Percentiles rank a stretch among this genome's conserved stretches.
phyloP scores from a whole-genome alignment of 1,140 invertebrate species.

The Penaeus japonicus region DNA sequence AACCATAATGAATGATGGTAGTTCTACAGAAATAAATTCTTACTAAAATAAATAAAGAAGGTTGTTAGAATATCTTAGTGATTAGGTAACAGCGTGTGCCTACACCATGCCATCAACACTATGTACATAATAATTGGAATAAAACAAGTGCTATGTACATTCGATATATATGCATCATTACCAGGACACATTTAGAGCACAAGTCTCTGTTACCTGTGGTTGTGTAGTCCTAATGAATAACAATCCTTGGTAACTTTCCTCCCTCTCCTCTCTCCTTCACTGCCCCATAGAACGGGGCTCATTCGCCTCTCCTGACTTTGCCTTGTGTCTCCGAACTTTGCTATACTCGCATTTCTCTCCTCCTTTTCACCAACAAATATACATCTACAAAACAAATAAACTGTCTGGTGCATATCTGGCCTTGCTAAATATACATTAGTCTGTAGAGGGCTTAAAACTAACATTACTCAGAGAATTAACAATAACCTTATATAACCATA shows the following conservation, averaged over 20 bases:
- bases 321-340: too few relatives aligned
- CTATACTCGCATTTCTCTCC: too few relatives aligned
- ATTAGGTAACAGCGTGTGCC: constrained; percentile 51
- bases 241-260: constrained; percentile 20
- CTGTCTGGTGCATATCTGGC: background rate
- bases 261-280: background rate
- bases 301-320: too few relatives aligned
- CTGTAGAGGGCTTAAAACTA: background rate
- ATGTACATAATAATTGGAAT: constrained; percentile 53
- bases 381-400: constrained; percentile 10
- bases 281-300: constrained; percentile 31
- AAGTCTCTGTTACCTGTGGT: background rate
- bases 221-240: background rate
- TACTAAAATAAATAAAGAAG: constrained; percentile 50
- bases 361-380: constrained; percentile 14
- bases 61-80: constrained; percentile 42
- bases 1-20: too few relatives aligned
- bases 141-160: constrained; percentile 56
- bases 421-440: background rate
- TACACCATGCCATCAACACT: constrained; percentile 51
- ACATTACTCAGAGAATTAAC: constrained; percentile 35
- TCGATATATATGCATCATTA: constrained; percentile 56
- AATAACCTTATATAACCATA: constrained; percentile 18
- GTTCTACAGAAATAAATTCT: background rate
- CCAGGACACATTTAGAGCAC: constrained; percentile 19